Evolutionary conservation across 2,888 invertebrate species (phyloP), one percentile per base, ranked within the genome.

Genomic region (Augiades crinisus): DNA sequence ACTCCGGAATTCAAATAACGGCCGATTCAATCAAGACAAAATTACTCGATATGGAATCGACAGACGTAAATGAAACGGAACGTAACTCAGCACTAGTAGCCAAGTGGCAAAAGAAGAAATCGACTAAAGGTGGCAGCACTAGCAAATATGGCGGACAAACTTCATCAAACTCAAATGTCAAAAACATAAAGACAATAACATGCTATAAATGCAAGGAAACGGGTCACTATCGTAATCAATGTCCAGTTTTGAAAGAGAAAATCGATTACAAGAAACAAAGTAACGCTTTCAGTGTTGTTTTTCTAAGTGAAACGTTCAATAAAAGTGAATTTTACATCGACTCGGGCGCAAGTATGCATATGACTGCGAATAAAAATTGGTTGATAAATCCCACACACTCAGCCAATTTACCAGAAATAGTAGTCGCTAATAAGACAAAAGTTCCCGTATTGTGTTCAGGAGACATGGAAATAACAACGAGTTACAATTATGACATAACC

Each of bases 241-340:
- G 47, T 38, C 37, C 38, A 21, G 2, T 31, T 2, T 21, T 13
- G 21, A 16, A 36, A n/a, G n/a, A n/a, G n/a, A 12, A 12, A 21
- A 12, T 14, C 12, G 14, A 40, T 3, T 31, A 47, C 5, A 38
- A 40, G 2, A 47, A 47, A 10, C 30, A 19, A 1, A 19, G 7
- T 2, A 47, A 47, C 14, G 47, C 47, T 0, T 38, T 47, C n/a
- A 47, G 14, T 38, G 47, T 14, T n/a, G 38, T 38, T 5, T 47
- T 47, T 38, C 19, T 47, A 0, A 64, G 44, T 53, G 59, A 56
- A 13, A 27, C 50, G 4, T 67, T 54, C 47, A 58, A 33, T 13
- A 61, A 57, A 47, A 44, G 45, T 13, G 60, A 62, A 1, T 63
- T 54, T 53, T 62, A 63, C 13, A 17, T 61, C 1, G 63, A 62